Conservation (phyloP, 2,888 invertebrate species). For the Tholera decimalis region DNA sequence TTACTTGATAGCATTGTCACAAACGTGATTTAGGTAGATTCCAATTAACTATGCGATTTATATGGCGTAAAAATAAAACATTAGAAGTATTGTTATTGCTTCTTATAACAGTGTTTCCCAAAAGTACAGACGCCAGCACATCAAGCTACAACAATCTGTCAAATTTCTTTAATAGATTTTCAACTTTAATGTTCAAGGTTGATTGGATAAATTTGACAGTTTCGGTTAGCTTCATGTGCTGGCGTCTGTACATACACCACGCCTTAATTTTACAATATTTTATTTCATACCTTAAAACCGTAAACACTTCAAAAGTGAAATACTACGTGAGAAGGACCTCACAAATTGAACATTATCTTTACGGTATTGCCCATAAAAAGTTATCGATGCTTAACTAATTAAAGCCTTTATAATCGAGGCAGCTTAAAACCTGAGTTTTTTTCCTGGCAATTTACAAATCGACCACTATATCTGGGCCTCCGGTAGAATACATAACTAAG, state of each 20-base stretch:
- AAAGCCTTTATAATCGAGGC: slow-evolving; percentile 43
- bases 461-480: not conserved
- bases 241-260: not conserved
- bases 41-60: too few relatives aligned
- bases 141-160: too few relatives aligned
- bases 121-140: not conserved
- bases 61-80: not conserved
- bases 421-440: slow-evolving; percentile 32
- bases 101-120: not conserved
- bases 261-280: slow-evolving; percentile 5
- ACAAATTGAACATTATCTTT: slow-evolving; percentile 49
- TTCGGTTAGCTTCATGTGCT: too few relatives aligned
- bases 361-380: slow-evolving; percentile 43
- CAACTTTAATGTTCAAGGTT: too few relatives aligned
- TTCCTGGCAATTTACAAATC: slow-evolving; percentile 22
- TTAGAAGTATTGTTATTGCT: not conserved
- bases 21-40: not conserved
- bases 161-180: too few relatives aligned
- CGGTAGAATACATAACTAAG: slow-evolving; percentile 1
- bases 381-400: slow-evolving; percentile 58
- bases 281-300: slow-evolving; percentile 24
- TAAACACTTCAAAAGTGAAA: slow-evolving; percentile 41
- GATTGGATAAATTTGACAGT: too few relatives aligned
- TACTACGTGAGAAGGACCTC: slow-evolving; percentile 45
- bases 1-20: too few relatives aligned